Evolutionary conservation across 2,888 invertebrate genomes (phyloP), one percentile per base, ranked within the genome.

Genomic region (Mechanitis messenoides): DNA sequence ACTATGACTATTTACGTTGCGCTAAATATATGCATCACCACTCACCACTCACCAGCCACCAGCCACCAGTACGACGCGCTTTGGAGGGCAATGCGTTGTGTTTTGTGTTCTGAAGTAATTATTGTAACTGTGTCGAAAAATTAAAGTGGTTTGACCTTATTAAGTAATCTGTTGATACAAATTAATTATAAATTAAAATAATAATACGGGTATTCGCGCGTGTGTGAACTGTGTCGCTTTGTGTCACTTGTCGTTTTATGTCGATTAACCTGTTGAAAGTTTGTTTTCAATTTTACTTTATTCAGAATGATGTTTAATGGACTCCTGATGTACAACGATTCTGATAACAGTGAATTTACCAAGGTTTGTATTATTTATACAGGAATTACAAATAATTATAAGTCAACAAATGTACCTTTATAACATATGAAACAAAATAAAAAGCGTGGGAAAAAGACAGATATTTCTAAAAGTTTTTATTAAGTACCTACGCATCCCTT

Each of bases 241-340:
- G 35, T 50, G 38, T 42, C 45, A 11, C 7, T 45, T 50, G 7
- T 50, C 9, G 28, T 50, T 31, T 31, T 3, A 56, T 31, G 3
- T 9, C 42, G 1, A 28, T 35, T 2, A 7, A 56, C 42, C 7
- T 45, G 4, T 45, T n/a, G 11, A 33, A 5, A 56, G 5, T 5
- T 31, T 3, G 55, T 53, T 60, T 45, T 46, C 50, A 33, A 65
- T 58, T 59, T 64, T 64, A 31, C 5, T 66, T 68, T 58, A 55
- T 53, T 47, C 53, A 68, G 28, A 45, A 88, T 89, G 88, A 88
- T 89, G 88, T 88, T 89, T 69, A 88, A 88, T 68, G 88, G 89
- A 1, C 70, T 87, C 6, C 54, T 85, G 61, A 81, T 83, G 79
- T 84, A 79, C 62, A 84, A 78, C 7, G 89, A 89, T 68, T 88